phyloP scores from a whole-genome alignment of 1,140 invertebrate species.

The Lepidurus couesii region DNA sequence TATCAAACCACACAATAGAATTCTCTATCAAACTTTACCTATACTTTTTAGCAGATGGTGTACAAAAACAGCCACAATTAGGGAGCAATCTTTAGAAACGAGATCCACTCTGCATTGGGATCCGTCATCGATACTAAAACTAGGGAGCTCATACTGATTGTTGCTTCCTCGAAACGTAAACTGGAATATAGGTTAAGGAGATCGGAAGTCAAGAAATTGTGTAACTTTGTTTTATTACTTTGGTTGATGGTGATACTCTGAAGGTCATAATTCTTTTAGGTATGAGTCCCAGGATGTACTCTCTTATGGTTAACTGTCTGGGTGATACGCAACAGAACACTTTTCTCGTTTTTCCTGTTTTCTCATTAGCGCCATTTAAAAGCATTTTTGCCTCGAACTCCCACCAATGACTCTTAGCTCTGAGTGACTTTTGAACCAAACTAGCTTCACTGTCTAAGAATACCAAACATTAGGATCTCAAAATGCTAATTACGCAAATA shows the following conservation, averaged over 20 bases:
- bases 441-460: slow-evolving; percentile 66
- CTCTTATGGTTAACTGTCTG: slow-evolving; percentile 84
- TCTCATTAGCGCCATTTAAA: slow-evolving; percentile 46
- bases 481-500: slow-evolving; percentile 31
- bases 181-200: slow-evolving; percentile 45
- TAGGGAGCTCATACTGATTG: slow-evolving; percentile 48
- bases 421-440: slow-evolving; percentile 78
- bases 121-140: slow-evolving; percentile 79
- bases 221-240: slow-evolving; percentile 50
- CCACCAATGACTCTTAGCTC: slow-evolving; percentile 72
- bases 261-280: slow-evolving; percentile 87
- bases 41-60: slow-evolving; percentile 91
- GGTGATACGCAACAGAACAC: slow-evolving; percentile 81
- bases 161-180: slow-evolving; percentile 54
- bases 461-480: slow-evolving; percentile 34
- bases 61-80: slow-evolving; percentile 87
- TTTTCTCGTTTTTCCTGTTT: slow-evolving; percentile 71
- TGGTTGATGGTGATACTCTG: slow-evolving; percentile 83
- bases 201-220: slow-evolving; percentile 32
- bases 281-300: slow-evolving; percentile 85
- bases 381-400: slow-evolving; percentile 79
- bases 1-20: no score
- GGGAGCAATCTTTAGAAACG: slow-evolving; percentile 73
- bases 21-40: slow-evolving; percentile 46
- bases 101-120: slow-evolving; percentile 78